Conservation (phyloP, 2,113 vertebrate genomes). For the Albula glossodonta region DNA sequence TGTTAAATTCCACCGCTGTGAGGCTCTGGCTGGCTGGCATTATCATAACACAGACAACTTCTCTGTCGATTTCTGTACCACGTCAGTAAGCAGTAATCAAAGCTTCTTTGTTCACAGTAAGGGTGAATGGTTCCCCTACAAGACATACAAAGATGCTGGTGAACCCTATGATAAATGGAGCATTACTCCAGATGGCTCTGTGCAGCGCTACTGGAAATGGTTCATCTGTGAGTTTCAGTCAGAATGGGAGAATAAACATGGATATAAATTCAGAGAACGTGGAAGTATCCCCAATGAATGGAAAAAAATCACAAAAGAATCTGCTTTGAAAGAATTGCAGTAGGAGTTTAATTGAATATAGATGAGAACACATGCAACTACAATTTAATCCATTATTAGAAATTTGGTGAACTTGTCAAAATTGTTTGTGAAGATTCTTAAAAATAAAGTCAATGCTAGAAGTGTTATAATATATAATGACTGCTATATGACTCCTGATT, state of each 20-base stretch:
- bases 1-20: too few relatives aligned
- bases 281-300: constrained; percentile 26
- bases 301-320: constrained; percentile 15
- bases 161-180: constrained; percentile 22
- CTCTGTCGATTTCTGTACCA: constrained; percentile 44
- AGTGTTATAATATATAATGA: too few relatives aligned
- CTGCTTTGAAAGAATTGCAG: constrained; percentile 9
- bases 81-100: not conserved
- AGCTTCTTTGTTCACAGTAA: accelerated
- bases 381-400: too few relatives aligned
- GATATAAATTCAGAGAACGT: not conserved
- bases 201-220: constrained; percentile 4
- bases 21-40: accelerated
- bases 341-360: too few relatives aligned
- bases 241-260: constrained; percentile 43
- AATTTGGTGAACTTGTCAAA: too few relatives aligned
- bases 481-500: too few relatives aligned
- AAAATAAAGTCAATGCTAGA: too few relatives aligned
- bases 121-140: constrained; percentile 36
- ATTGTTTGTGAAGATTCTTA: too few relatives aligned
- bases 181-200: not conserved
- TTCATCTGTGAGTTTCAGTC: constrained; percentile 20
- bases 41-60: not conserved
- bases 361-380: too few relatives aligned
- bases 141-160: constrained; percentile 26